Evolutionary conservation across 2,888 invertebrate species (phyloP).

Genomic region (Cyclophora albipunctata): DNA sequence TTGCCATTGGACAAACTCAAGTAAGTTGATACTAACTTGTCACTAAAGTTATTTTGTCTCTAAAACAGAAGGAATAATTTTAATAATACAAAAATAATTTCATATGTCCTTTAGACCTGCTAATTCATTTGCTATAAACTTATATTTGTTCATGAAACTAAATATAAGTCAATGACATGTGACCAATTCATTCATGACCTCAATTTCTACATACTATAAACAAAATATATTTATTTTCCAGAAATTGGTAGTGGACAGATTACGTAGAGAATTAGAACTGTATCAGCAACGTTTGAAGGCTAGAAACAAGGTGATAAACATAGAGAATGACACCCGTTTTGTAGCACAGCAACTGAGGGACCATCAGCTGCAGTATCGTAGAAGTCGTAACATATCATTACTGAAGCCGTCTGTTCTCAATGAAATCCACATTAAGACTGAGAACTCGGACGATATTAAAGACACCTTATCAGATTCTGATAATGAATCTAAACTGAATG

Average conservation of each 20-base stretch:
- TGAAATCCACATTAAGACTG: constrained; percentile 63
- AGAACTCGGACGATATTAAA: constrained; percentile 46
- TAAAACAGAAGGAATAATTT: no score
- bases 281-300: constrained; percentile 66
- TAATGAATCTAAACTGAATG: constrained; percentile 49
- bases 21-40: constrained; percentile 44
- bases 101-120: no score
- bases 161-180: no score
- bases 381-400: constrained; percentile 53
- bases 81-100: no score
- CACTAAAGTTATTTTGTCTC: no score
- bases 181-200: no score
- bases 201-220: neutral
- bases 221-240: constrained; percentile 30
- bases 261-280: constrained; percentile 73
- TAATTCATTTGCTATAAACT: no score
- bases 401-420: constrained; percentile 64
- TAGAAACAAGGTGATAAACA: constrained; percentile 57
- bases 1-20: constrained; percentile 75
- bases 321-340: constrained; percentile 60
- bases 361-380: constrained; percentile 54
- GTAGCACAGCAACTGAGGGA: constrained; percentile 65
- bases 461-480: constrained; percentile 55
- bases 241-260: constrained; percentile 74
- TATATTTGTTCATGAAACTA: no score